Percentiles rank a stretch among this genome's conserved stretches.
Conservation (phyloP, 2,888 invertebrate species). For the Blastobasis adustella region DNA sequence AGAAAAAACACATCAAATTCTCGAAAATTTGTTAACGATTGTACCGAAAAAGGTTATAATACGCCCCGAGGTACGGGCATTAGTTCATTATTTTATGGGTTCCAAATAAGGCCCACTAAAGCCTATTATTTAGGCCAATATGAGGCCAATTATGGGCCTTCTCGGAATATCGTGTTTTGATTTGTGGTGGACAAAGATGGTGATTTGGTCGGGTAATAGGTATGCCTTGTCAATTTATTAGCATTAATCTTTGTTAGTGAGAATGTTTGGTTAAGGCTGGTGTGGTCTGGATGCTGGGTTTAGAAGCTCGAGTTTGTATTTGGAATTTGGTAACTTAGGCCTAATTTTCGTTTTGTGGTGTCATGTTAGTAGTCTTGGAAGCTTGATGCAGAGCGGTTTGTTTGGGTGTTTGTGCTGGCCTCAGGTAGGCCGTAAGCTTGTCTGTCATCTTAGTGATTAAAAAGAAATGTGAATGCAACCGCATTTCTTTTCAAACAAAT, state of each 20-base stretch:
- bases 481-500: too few species aligned
- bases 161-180: conserved; percentile 25
- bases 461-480: too few species aligned
- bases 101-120: conserved; percentile 53
- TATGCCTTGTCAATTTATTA: conserved; percentile 8
- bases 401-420: too few species aligned
- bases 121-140: conserved; percentile 54
- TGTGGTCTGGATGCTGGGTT: too few species aligned
- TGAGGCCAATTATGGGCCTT: conserved; percentile 37
- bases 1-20: conserved; percentile 3
- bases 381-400: too few species aligned
- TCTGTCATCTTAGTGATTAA: too few species aligned
- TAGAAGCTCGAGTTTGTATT: too few species aligned
- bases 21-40: conserved; percentile 28
- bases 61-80: conserved; percentile 24
- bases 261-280: too few species aligned
- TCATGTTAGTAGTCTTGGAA: too few species aligned
- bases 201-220: conserved; percentile 6
- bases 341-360: too few species aligned
- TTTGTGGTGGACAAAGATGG: conserved; percentile 19
- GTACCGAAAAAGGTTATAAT: conserved; percentile 9
- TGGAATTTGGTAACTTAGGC: too few species aligned
- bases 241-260: background rate
- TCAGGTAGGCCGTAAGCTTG: too few species aligned
- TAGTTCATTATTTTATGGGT: conserved; percentile 66